Evolutionary conservation across 1,140 invertebrate genomes (phyloP), one percentile per base, ranked within the genome.

Genomic region (Apis mellifera): DNA sequence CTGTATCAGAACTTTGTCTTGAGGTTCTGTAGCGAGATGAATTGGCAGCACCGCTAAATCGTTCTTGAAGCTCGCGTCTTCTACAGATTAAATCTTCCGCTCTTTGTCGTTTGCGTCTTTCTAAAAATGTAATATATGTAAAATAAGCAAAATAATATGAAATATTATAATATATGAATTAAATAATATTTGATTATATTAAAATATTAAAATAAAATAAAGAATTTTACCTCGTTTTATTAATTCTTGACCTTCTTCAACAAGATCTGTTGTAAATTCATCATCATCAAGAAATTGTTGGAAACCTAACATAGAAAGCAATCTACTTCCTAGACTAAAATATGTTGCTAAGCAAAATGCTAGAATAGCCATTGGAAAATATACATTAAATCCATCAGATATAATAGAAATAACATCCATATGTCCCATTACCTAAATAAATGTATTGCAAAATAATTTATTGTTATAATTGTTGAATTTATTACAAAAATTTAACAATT

Each of bases 401-500:
- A 99, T 98, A 76, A 99, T 98, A 15, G 98, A 97, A 76, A 99
- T 97, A 0, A 99, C 98, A 95, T 99, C 99, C 98, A 99, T 98
- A 91, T 99, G 99, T 32, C 99, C 99, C 99, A 99, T 99, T 83
- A 99, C 97, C 97, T 99, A 92, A 60, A 52, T 93, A 92, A 87
- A 72, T 84, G 91, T 60, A 32, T 32, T 48, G 87, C 86, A 83
- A 52, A 64, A 78, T 82, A 21, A 71, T 57, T 65, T 15, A 74
- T n/a, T n/a, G n/a, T n/a, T n/a, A n/a, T n/a, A n/a, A n/a, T n/a
- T n/a, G n/a, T n/a, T n/a, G n/a, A 32, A 68, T 75, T 42, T n/a
- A 59, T 7, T 52, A 66, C 50, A 55, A n/a, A 32, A 32, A 62
- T 19, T 2, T 62, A 26, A 3, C 11, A 65, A 54, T 71, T 26